Percentiles rank a stretch among this genome's conserved stretches.
These are phyloP conservation scores for Phymanthus crucifer DNA, from an alignment of 92 coral and sea anemone genomes.

Conservation along the genomic window DNA sequence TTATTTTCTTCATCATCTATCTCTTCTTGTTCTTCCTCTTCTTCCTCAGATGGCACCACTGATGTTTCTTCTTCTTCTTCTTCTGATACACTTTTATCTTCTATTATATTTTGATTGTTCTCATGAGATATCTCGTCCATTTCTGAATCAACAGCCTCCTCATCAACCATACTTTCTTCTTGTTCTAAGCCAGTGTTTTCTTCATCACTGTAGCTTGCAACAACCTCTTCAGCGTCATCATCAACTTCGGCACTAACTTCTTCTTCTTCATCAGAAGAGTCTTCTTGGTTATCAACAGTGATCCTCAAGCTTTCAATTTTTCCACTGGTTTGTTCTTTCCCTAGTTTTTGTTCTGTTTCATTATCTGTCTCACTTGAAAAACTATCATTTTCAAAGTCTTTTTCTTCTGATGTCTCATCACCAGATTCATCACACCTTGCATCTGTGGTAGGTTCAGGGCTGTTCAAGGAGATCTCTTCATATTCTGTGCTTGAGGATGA, in stretches of 20 bases:
- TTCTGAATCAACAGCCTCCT: constrained; percentile 1
- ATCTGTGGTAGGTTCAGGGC: constrained; percentile 28
- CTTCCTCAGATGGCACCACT: not conserved
- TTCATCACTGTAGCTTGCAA: constrained; percentile 22
- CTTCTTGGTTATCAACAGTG: constrained; percentile 48
- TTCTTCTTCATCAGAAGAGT: constrained; percentile 27
- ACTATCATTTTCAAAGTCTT: constrained; percentile 1
- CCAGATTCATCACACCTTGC: constrained; percentile 17
- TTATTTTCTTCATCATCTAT: constrained; percentile 9
- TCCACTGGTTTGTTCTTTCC: not conserved
- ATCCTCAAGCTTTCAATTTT: constrained; percentile 41
- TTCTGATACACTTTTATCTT: constrained; percentile 5
- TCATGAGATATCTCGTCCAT: not conserved
- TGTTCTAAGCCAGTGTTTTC: constrained; percentile 7
- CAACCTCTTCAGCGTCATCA: constrained; percentile 7
- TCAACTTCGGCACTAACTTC: constrained; percentile 7
- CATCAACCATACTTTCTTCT: constrained; percentile 3
- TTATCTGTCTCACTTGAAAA: not conserved
- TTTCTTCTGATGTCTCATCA: constrained; percentile 25
- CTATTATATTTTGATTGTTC: not conserved
- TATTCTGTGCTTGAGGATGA: constrained; percentile 86
- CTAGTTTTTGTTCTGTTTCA: not conserved
- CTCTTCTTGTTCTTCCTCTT: constrained; percentile 20
- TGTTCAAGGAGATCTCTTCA: constrained; percentile 72
- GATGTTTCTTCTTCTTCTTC: constrained; percentile 5